Percentiles rank a stretch among this genome's conserved stretches.
These are phyloP conservation scores for Dicyrtoma fusca DNA, from an alignment of 2,888 invertebrate species.

Conservation along the genomic window DNA sequence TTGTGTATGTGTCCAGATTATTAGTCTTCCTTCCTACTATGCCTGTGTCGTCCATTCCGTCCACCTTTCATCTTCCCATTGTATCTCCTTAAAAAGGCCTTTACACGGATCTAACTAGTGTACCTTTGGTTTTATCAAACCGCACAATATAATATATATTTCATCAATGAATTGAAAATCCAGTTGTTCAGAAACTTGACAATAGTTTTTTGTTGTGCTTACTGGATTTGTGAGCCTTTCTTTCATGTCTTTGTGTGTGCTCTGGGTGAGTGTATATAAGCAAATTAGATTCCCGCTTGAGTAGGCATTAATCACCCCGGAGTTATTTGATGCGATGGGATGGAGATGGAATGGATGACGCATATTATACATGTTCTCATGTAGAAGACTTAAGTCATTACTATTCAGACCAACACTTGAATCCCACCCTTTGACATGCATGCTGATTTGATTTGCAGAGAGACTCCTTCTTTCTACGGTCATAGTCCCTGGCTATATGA, in stretches of 20 bases:
- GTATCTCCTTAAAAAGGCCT: background rate
- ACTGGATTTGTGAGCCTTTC: background rate
- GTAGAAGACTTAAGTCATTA: conserved; percentile 22
- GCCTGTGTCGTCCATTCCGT: conserved; percentile 15
- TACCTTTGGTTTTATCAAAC: conserved; percentile 19
- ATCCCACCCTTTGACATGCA: conserved; percentile 35
- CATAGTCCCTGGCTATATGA: background rate
- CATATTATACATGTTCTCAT: background rate
- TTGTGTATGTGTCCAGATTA: conserved; percentile 15
- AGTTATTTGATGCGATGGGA: conserved; percentile 36
- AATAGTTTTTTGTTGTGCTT: conserved; percentile 1
- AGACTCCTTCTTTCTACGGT: background rate
- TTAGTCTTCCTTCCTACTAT: conserved; percentile 19
- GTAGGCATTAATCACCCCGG: conserved; percentile 44
- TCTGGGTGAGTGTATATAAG: conserved; percentile 11
- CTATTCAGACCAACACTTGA: conserved; percentile 34
- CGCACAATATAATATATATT: background rate
- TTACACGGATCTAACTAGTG: conserved; percentile 1
- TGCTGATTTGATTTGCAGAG: conserved; percentile 10
- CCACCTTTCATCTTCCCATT: conserved; percentile 14
- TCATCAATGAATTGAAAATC: too few relatives aligned
- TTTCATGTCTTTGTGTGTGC: background rate
- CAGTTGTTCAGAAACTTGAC: background rate
- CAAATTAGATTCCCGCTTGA: conserved; percentile 46
- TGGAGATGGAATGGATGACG: conserved; percentile 11